Evolutionary conservation across 1,140 invertebrate genomes (phyloP), one percentile per base, ranked within the genome.

Genomic region (Sogatella furcifera): DNA sequence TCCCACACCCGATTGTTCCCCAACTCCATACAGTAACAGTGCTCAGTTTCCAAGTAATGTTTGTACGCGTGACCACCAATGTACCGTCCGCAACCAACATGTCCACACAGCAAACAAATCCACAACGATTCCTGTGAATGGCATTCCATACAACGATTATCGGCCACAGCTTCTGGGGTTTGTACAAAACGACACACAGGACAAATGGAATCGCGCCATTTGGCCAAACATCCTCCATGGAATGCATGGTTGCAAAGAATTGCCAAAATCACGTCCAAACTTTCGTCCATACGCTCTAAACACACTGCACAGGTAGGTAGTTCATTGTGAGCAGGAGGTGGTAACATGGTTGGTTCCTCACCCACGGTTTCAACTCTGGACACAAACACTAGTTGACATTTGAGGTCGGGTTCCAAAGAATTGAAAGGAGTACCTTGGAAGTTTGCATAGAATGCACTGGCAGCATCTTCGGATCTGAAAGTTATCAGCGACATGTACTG

Each of bases 241-340:
- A 98, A 99, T 0, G 94, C 88, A 76, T 99, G 97, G 77, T 98
- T 98, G 72, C 97, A 99, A 34, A 99, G 79, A 69, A 99, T 97
- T 5, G 95, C 98, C 57, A 99, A 78, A 64, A 99, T 89, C 3
- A 95, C 95, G 74, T 98, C 95, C 0, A 98, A 91, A 63, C 90
- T 94, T 75, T 98, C 95, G 75, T 99, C 95, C 95, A 94, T 97
- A 67, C 94, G 82, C 74, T 99, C 97, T 70, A 95, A 73, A 66
- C 95, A 98, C 15, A 98, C 94, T 8, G 96, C 91, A 77, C 97
- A 99, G 4, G 90, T 96, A n/a, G 96, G 96, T 57, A 98, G 76
- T 76, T 99, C 97, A 0, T 93, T 95, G 66, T 95, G 86, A n/a
- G 79, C 74, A 0, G 85, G 80, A 0, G 89, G 84, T 17, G 76